Base-by-base conservation (phyloP, 1,140 invertebrate genomes). In the Drosophila arizonae region DNA sequence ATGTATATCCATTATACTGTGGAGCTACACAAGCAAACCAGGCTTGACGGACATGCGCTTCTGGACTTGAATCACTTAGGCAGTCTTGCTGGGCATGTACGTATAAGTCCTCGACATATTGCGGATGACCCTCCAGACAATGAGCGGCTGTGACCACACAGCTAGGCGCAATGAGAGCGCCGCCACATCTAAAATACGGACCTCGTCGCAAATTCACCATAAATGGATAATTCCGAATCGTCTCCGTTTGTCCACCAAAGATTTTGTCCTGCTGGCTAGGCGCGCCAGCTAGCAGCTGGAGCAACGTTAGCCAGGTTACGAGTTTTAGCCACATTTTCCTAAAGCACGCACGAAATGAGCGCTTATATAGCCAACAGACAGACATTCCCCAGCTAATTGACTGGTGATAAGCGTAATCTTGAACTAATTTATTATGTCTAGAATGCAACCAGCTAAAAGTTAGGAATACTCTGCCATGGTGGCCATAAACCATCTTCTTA, bases 141-240 rank as follows among this genome's bases (percentile, higher is more conserved):
- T 90, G 89, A 3, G 89, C 89, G 0, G 89, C 89, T 0, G 89
- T 90, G 4, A 90, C 67, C 0, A 90, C 89, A 63, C 89, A 90
- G n/a, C 46, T 76, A 9, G 77, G 72, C n/a, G 89, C 74, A 15
- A 90, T 74, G 9, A 90, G 33, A 1, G 51, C 57, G 0, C 89
- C 89, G n/a, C 77, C 81, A 21, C 89, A 90, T 3, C 13, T 39
- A 13, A 90, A 87, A 0, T 4, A 1, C 0, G 58, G 56, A 10
- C 56, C 36, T 13, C 58, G 65, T 33, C 76, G 77, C 9, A 90
- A 33, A 36, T 76, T 90, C 1, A 90, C 76, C 45, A 90, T 24
- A 55, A 79, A 87, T 0, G 85, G 76, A 58, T 79, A 70, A 6
- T 74, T 26, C 2, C 2, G 6, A 6, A 87, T 46, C 2, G 15